Evolutionary conservation across 1,140 invertebrate species (phyloP).

Genomic region (Diabrotica virgifera): DNA sequence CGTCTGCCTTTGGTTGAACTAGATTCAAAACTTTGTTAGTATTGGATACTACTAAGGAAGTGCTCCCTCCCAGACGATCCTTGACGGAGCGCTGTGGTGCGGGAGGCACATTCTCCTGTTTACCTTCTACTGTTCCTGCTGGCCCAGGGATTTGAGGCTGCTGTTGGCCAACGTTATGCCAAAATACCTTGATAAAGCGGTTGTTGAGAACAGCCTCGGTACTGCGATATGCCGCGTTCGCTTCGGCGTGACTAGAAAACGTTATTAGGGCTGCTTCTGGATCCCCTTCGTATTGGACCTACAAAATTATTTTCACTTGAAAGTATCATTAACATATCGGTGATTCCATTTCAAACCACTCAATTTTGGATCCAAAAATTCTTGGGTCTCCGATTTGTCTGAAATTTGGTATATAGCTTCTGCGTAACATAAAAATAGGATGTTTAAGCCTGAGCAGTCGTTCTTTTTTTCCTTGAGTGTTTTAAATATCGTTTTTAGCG

Average conservation of each 20-base stretch:
- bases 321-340: conserved; percentile 64
- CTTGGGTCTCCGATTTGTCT: no score
- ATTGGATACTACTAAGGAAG: conserved; percentile 48
- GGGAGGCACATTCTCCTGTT: conserved; percentile 61
- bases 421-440: no score
- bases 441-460: no score
- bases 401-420: no score
- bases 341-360: no score
- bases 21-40: conserved; percentile 50
- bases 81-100: conserved; percentile 51
- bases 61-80: conserved; percentile 50
- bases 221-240: conserved; percentile 87
- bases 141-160: background rate
- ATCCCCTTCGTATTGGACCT: conserved; percentile 75
- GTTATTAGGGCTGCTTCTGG: conserved; percentile 91
- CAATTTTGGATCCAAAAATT: no score
- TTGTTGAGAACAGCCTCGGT: conserved; percentile 96
- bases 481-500: no score
- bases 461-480: no score
- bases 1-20: conserved; percentile 54
- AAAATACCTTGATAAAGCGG: conserved; percentile 81
- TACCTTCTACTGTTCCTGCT: conserved; percentile 37
- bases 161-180: conserved; percentile 56
- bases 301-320: background rate
- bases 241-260: conserved; percentile 84